A percentile compares a stretch with the other conserved stretches of the same genome.
Evolutionary conservation across 1,140 invertebrate species (phyloP).

Genomic region (Hyposmocoma kahamanoa): DNA sequence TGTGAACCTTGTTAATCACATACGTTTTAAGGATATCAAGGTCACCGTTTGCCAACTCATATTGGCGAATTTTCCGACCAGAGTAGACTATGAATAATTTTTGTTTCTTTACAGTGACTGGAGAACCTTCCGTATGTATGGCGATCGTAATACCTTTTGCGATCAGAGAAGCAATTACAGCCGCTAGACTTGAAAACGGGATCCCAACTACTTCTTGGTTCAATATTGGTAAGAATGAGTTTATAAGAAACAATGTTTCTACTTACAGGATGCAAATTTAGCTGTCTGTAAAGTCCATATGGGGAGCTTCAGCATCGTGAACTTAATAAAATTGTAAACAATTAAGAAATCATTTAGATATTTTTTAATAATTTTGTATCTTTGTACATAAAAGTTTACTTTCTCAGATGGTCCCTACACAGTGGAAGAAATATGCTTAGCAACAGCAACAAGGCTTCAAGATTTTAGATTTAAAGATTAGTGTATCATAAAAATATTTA

Average conservation of each 20-base stretch:
- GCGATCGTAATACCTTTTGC: slow-evolving; percentile 79
- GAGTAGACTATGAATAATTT: no score
- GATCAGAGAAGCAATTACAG: slow-evolving; percentile 80
- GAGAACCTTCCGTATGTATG: slow-evolving; percentile 86
- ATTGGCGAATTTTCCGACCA: no score
- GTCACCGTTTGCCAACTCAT: no score
- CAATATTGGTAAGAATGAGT: slow-evolving; percentile 43
- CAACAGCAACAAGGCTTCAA: slow-evolving; percentile 12
- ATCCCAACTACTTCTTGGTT: slow-evolving; percentile 46
- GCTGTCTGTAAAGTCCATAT: neutral
- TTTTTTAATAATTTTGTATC: neutral
- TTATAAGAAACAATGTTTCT: neutral
- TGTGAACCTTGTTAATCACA: no score
- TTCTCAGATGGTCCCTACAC: slow-evolving; percentile 35
- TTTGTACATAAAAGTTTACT: neutral
- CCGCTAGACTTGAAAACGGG: slow-evolving; percentile 76
- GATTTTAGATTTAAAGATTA: neutral
- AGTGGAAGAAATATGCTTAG: slow-evolving; percentile 25
- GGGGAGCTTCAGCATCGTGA: neutral
- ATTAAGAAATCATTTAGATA: slow-evolving; percentile 2
- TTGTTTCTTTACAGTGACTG: slow-evolving; percentile 75
- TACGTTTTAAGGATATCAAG: no score
- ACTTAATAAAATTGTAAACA: neutral
- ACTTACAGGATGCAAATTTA: neutral
- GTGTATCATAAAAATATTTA: no score